These are phyloP conservation scores for Tychaedon coryphoeus DNA, from an alignment of 2,113 vertebrate species.

Conservation along the genomic window DNA sequence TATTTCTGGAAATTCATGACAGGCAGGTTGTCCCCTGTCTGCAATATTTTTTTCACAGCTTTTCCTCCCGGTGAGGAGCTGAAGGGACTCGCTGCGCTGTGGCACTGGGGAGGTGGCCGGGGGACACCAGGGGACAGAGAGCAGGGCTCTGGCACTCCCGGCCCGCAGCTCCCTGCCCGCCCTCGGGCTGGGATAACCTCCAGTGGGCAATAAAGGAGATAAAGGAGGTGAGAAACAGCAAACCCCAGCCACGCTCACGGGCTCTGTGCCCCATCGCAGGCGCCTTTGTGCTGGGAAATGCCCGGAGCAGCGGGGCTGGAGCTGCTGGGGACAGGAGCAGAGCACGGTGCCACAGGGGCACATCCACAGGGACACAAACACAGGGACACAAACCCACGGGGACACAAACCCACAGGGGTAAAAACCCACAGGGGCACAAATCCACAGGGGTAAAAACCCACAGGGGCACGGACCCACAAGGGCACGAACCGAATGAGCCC, in stretches of 20 bases:
- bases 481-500: rapidly evolving
- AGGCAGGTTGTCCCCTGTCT: neutral
- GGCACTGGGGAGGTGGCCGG: neutral
- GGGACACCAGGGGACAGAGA: neutral
- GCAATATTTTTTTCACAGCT: neutral
- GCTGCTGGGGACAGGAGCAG: neutral
- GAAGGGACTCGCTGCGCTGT: rapidly evolving
- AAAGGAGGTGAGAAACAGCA: neutral
- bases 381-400: no score
- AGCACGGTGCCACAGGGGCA: rapidly evolving
- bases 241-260: neutral
- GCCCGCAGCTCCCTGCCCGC: rapidly evolving
- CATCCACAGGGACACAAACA: no score
- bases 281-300: neutral
- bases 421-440: no score
- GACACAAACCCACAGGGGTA: no score
- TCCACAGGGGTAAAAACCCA: no score
- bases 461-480: no score
- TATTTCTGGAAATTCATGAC: neutral
- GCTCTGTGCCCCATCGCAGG: neutral
- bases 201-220: neutral
- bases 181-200: neutral
- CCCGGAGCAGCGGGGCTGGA: neutral
- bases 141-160: no score
- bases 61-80: neutral